These are phyloP conservation scores for Scaptomyza cyrtandrae DNA, from an alignment of 2,888 invertebrate species.

Conservation along the genomic window DNA sequence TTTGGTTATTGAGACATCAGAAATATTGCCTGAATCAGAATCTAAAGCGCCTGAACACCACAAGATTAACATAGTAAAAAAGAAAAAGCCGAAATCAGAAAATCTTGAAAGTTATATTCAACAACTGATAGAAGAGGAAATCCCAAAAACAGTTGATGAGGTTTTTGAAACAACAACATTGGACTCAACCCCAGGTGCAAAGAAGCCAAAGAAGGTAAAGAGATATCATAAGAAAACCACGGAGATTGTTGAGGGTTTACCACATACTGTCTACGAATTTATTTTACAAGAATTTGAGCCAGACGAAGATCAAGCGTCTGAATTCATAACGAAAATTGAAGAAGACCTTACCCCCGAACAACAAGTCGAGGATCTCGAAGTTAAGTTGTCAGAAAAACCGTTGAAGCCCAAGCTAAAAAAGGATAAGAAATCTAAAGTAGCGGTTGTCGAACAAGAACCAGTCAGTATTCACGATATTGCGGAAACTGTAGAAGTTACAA, in stretches of 20 bases:
- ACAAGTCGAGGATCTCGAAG: slow-evolving; percentile 54
- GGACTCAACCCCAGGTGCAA: slow-evolving; percentile 74
- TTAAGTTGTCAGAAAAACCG: slow-evolving; percentile 59
- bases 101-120: slow-evolving; percentile 78
- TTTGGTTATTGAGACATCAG: slow-evolving; percentile 84
- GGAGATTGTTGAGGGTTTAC: slow-evolving; percentile 73
- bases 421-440: slow-evolving; percentile 84
- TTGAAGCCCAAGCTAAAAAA: slow-evolving; percentile 61
- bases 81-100: slow-evolving; percentile 77
- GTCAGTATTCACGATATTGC: slow-evolving; percentile 53
- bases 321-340: slow-evolving; percentile 12
- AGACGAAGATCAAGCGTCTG: slow-evolving; percentile 52
- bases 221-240: slow-evolving; percentile 82
- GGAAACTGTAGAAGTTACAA: slow-evolving; percentile 73
- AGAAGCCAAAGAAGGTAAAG: slow-evolving; percentile 80
- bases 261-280: slow-evolving; percentile 74
- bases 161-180: slow-evolving; percentile 81
- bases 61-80: slow-evolving; percentile 71
- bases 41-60: slow-evolving; percentile 26
- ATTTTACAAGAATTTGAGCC: slow-evolving; percentile 67
- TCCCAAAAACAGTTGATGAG: slow-evolving; percentile 82
- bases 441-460: slow-evolving; percentile 81
- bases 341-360: slow-evolving; percentile 9
- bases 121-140: slow-evolving; percentile 81
- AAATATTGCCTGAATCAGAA: slow-evolving; percentile 72